Percentiles rank a stretch among this genome's conserved stretches.
Conservation (phyloP, 2,888 invertebrate genomes). For the Volucella inanis region DNA sequence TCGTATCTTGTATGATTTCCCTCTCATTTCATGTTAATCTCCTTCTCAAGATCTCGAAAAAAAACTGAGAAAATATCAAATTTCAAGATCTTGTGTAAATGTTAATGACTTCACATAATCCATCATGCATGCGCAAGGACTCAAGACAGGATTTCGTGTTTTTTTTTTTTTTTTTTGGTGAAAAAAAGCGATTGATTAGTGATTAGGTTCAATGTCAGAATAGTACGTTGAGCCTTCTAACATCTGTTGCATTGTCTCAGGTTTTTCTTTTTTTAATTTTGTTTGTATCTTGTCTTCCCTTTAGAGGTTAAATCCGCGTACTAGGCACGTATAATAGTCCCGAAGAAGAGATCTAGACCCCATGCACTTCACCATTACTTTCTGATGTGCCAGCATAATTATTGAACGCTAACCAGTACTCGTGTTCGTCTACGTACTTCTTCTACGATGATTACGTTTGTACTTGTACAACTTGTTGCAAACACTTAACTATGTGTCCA, state of each 20-base stretch:
- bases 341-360: slow-evolving; percentile 1
- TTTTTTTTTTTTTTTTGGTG: background rate
- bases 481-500: slow-evolving; percentile 26
- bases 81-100: slow-evolving; percentile 74
- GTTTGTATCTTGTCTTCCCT: slow-evolving; percentile 21
- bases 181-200: slow-evolving; percentile 66
- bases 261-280: slow-evolving; percentile 16
- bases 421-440: no score
- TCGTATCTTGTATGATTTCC: slow-evolving; percentile 46
- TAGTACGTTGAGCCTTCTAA: slow-evolving; percentile 27
- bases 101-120: slow-evolving; percentile 74
- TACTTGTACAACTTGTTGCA: slow-evolving; percentile 57
- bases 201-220: slow-evolving; percentile 69
- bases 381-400: slow-evolving; percentile 23
- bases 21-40: slow-evolving; percentile 49
- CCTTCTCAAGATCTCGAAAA: slow-evolving; percentile 45
- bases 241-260: slow-evolving; percentile 63
- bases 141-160: slow-evolving; percentile 9
- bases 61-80: slow-evolving; percentile 64
- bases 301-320: slow-evolving; percentile 42
- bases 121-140: slow-evolving; percentile 67
- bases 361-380: slow-evolving; percentile 26
- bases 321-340: slow-evolving; percentile 60
- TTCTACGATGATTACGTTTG: background rate
- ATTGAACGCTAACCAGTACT: slow-evolving; percentile 5